Base-by-base conservation (phyloP, 2,888 invertebrate species). In the Agrypnus murinus region DNA sequence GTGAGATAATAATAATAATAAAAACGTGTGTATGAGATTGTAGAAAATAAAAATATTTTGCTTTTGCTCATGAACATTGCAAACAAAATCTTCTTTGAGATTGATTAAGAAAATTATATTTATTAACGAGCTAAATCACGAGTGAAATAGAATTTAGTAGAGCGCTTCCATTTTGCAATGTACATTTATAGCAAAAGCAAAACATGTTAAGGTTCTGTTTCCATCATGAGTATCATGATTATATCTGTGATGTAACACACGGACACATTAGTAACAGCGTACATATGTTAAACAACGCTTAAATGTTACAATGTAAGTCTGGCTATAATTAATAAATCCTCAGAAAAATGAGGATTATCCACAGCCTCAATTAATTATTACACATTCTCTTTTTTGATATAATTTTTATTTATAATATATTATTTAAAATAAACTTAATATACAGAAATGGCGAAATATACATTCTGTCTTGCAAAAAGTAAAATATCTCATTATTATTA, bases 231-330 rank as follows among this genome's bases (percentile, higher is more conserved):
- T 79, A 78, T 80, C 79, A 79, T 76, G 79, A 77, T 80, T 81
- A 79, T 81, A 82, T 81, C 82, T 82, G 82, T 83, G 82, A 82
- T 82, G 80, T 80, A 25, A 77, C 75, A 78, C 76, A 79, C 77
- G 79, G 81, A 82, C 82, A 81, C 83, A 84, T 82, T 83, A 81
- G 81, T 83, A 84, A 84, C 84, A 83, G 85, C 85, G 85, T 85
- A 85, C 85, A 85, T 85, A 85, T 85, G 84, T 85, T 85, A 84
- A 84, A 84, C 81, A 84, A 81, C 85, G 85, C 85, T 81, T 80
- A 81, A 84, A 81, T 81, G 84, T 84, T 85, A 81, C 84, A 84
- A 83, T 83, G 83, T 80, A 81, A 80, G 81, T 82, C 81, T 79
- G 72, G 71, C 67, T 68, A 67, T 66, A 46, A 68, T 3, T 25